phyloP scores from a whole-genome alignment of 1,140 invertebrate genomes.

The Dermatophagoides farinae region DNA sequence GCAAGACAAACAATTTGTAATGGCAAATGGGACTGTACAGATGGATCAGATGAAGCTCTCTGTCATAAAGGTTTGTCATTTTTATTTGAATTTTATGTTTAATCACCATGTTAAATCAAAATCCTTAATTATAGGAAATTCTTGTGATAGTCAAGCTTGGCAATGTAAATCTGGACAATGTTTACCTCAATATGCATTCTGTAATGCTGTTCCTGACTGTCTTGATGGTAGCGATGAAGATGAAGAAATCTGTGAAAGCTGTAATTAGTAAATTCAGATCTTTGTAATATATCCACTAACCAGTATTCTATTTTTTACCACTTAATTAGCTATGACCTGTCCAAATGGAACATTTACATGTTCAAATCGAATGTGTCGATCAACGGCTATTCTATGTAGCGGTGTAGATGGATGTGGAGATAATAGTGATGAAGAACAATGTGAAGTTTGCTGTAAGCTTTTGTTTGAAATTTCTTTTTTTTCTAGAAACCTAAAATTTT shows the following conservation, averaged over 20 bases:
- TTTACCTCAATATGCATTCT: conserved; percentile 56
- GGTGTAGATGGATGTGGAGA: conserved; percentile 72
- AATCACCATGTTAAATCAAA: too few relatives aligned
- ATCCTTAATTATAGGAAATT: conserved; percentile 12
- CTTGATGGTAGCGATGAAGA: conserved; percentile 59
- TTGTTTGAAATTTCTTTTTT: background rate
- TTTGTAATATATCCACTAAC: background rate
- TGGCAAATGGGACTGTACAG: conserved; percentile 48
- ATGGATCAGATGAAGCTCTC: conserved; percentile 54
- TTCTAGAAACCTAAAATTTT: background rate
- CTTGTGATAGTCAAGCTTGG: conserved; percentile 31
- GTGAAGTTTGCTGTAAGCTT: conserved; percentile 63
- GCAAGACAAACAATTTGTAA: conserved; percentile 52
- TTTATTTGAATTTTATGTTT: background rate
- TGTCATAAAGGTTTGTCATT: conserved; percentile 31
- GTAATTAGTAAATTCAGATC: conserved; percentile 18
- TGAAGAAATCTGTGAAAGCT: conserved; percentile 38
- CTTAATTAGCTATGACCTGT: conserved; percentile 2
- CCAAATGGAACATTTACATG: conserved; percentile 31
- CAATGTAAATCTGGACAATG: conserved; percentile 60
- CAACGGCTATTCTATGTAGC: conserved; percentile 61
- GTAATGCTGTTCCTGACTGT: conserved; percentile 64
- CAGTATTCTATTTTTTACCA: background rate
- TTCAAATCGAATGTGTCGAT: conserved; percentile 60
- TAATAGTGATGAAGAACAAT: conserved; percentile 55